Conservation (phyloP, 1,140 invertebrate species). For the Maconellicoccus hirsutus region DNA sequence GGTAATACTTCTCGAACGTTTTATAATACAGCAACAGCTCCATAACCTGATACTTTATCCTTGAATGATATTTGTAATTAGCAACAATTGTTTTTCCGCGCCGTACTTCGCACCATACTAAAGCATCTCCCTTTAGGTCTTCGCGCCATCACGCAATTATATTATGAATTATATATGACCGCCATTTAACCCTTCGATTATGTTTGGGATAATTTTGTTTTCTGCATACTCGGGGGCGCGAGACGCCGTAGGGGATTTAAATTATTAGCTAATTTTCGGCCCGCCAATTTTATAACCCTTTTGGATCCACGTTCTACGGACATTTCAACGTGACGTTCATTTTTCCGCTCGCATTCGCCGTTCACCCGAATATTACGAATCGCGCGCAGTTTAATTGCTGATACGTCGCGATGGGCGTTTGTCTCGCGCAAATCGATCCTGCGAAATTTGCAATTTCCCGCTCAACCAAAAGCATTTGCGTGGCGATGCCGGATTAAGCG, state of each 20-base stretch:
- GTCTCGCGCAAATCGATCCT: too few relatives aligned
- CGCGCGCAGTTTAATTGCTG: too few relatives aligned
- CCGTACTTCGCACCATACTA: background rate
- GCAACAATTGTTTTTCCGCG: slow-evolving; percentile 15
- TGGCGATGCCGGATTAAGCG: too few relatives aligned
- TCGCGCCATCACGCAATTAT: slow-evolving; percentile 11
- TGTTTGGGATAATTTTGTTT: background rate
- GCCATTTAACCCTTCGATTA: slow-evolving; percentile 6
- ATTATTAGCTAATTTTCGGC: slow-evolving; percentile 4
- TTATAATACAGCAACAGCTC: background rate
- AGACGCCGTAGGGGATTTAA: background rate
- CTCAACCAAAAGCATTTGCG: too few relatives aligned
- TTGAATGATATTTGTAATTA: slow-evolving; percentile 1
- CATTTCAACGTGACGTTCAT: too few relatives aligned
- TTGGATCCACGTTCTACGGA: too few relatives aligned
- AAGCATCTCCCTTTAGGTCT: background rate
- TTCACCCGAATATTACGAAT: too few relatives aligned
- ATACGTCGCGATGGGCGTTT: too few relatives aligned
- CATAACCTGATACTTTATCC: slow-evolving; percentile 11
- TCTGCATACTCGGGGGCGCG: too few relatives aligned
- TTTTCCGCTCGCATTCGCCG: too few relatives aligned
- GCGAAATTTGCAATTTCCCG: too few relatives aligned
- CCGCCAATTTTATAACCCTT: background rate
- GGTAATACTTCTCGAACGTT: background rate
- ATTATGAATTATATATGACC: slow-evolving; percentile 19